Evolutionary conservation across 2,888 invertebrate genomes (phyloP), one percentile per base, ranked within the genome.

Genomic region (Cacoxenus indagator): DNA sequence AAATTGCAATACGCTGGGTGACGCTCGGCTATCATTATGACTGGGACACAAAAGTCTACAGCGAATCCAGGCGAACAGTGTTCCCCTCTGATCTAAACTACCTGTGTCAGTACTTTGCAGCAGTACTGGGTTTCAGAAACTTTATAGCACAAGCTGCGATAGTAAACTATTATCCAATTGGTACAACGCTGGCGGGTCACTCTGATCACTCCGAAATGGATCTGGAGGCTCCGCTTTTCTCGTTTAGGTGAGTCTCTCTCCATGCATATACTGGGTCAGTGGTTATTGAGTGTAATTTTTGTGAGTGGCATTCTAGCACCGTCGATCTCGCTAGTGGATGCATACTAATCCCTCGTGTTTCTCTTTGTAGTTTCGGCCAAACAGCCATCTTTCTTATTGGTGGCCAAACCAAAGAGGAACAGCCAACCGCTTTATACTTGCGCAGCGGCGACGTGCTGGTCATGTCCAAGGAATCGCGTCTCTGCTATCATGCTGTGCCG

Each of bases 1-100:
- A 81, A 77, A 84, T 75, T 70, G 90, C 76, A 70, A 87, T 99
- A 77, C 90, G 99, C 78, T 99, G 99, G 99, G 92, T 94, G 1
- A 99, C 99, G 0, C 88, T 99, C 43, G 99, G 99, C 14, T 98
- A 98, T 86, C 99, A 99, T 88, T 98, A 99, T 88, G 93, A 99
- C 87, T 99, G 99, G 99, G 93, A 97, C 82, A 95, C 96, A 66
- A 99, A 99, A 91, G 92, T 92, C 11, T 96, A 96, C 83, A 91
- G 90, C 68, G 95, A 96, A 87, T 86, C 90, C 4, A 91, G 90
- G 71, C 91, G 90, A 85, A 90, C 91, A 61, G 82, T 87, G 9
- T 95, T 98, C 87, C 97, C 97, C 0, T 73, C 82, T 14, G 96
- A 97, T 78, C 88, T 98, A 67, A 89, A 89, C 1, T 87, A 89